Base-by-base conservation (phyloP, 2,113 vertebrate species). In the Nesogale talazaci region DNA sequence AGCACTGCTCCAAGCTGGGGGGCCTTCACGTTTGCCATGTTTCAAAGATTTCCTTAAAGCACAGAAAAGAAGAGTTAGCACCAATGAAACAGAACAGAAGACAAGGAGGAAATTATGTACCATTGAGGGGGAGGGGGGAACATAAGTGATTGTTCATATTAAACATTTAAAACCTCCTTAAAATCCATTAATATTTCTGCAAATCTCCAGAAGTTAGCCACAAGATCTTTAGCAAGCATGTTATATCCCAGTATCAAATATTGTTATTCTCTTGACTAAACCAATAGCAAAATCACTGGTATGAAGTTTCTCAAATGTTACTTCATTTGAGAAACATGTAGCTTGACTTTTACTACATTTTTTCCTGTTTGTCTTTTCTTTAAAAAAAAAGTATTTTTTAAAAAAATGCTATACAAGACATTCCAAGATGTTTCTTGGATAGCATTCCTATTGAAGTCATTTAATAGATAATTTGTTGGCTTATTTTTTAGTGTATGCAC, bases 1-100 rank as follows among this genome's bases (percentile, higher is more conserved):
- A 97, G 91, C 84, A 92, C 92, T 95, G 96, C 96, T 98, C 96
- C 97, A 87, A 97, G 96, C 20, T 89, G 74, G 85, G 94, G 96
- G 78, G 83, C 91, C 97, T 98, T 97, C 20, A 80, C 76, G 96
- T 98, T 95, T 92, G 98, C 98, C 97, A 98, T 98, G 96, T 98
- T 98, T 94, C 90, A 98, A 98, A 97, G 93, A 95, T 95, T 96
- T 96, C 98, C 99, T 99, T 98, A 89, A 98, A 98, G 91, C 86
- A 95, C 80, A 98, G 36, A 98, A 97, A 97, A 95, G 77, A 96
- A 93, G 67, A 96, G 96, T 98, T 98, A 98, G 96, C 81, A 98
- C 87, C 94, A 40, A 89, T 63, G 77, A 84, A 89, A 57, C 92
- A 46, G 59, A 29, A 67, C 91, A 84, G 70, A 46, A 95, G 88